phyloP scores from a whole-genome alignment of 2,888 invertebrate genomes.

The Torymus texanus region DNA sequence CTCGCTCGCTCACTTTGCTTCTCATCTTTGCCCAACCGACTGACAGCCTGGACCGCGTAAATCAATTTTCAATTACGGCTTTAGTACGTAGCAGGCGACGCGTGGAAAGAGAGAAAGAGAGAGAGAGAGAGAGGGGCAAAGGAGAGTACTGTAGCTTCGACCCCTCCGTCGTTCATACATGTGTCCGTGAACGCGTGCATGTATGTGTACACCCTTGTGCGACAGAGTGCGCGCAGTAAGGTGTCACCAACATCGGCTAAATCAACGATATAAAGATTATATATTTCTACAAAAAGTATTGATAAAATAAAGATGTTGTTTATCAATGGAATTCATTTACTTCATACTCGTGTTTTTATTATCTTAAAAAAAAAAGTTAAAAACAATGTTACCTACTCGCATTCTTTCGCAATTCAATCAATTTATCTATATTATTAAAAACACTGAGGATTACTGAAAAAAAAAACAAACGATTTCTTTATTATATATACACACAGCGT shows the following conservation, averaged over 20 bases:
- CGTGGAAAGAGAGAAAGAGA: conserved; percentile 50
- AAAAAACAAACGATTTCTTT: too few relatives aligned
- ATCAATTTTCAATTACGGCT: conserved; percentile 76
- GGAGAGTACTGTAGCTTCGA: conserved; percentile 40
- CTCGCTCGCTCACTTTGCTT: conserved; percentile 55
- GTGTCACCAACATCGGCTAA: conserved; percentile 34
- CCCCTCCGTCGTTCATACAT: conserved; percentile 16
- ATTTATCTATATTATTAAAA: too few relatives aligned
- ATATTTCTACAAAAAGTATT: too few relatives aligned
- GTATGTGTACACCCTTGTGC: background rate
- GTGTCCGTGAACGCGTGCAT: background rate
- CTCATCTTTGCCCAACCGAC: conserved; percentile 71
- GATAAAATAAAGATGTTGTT: too few relatives aligned
- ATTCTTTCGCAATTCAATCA: too few relatives aligned
- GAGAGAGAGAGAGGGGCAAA: conserved; percentile 45
- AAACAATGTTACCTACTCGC: too few relatives aligned
- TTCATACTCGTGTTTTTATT: too few relatives aligned
- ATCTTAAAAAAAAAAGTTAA: too few relatives aligned
- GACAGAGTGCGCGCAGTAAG: conserved; percentile 4
- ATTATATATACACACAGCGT: too few relatives aligned
- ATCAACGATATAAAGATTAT: conserved; percentile 24
- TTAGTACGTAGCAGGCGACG: conserved; percentile 52
- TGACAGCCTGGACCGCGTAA: conserved; percentile 75
- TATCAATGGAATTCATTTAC: too few relatives aligned
- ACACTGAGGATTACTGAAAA: too few relatives aligned